Base-by-base conservation (phyloP, 2,888 invertebrate species). In the Spialia ferax region DNA sequence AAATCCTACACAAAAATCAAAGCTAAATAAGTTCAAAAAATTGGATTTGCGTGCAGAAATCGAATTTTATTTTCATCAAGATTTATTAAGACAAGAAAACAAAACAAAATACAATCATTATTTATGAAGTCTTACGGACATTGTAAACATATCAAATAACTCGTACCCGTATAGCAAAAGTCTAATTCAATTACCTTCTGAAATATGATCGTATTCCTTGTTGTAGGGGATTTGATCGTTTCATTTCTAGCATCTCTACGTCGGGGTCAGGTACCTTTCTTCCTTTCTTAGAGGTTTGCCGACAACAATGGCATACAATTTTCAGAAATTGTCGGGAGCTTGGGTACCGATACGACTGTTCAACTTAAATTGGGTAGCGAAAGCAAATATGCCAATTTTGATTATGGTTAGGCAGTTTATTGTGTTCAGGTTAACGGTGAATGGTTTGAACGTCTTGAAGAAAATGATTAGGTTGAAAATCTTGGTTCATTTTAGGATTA, bases 221-320 rank as follows among this genome's bases (percentile, higher is more conserved):
- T 29, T 63, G 45, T 64, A 50, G 20, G 35, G 18, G 50, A 35
- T 13, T 50, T 23, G 45, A 45, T n/a, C 45, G 20, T 48, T 48
- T 48, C 18, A 20, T 71, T 75, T 76, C 75, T 65, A 74, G 75
- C 65, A 13, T 63, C 67, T 70, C 54, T 74, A 75, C 69, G 71
- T 68, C 68, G 38, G 45, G 62, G 60, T 55, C 66, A 48, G 55
- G 66, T 68, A 75, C 75, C 45, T 45, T 42, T 42, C 42, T 45
- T 45, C 15, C 76, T 77, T 77, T 80, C 75, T 78, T 22, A 62
- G 77, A 77, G 79, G 76, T 76, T 79, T 78, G 79, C 71, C 75
- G 74, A 69, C 73, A 82, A 76, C 82, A 83, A 86, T 79, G 72
- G 76, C 75, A 75, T 77, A 83, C 85, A 84, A 85, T 87, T 85